A percentile compares a stretch with the other conserved stretches of the same genome.
Evolutionary conservation across 2,797 vertebrate genomes (phyloP).

Genomic region (Hyperoplus immaculatus): DNA sequence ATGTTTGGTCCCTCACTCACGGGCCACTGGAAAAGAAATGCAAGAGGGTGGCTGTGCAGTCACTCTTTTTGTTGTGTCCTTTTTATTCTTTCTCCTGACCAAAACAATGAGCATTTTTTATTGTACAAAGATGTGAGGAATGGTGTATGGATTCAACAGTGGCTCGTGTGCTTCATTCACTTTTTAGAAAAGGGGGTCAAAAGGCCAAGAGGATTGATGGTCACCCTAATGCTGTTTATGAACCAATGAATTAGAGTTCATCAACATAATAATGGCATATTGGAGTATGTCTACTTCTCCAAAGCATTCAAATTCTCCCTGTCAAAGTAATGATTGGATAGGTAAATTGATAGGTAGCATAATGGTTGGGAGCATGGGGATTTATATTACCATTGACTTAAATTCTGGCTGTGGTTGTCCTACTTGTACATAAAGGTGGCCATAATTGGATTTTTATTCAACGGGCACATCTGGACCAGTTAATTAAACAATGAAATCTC

Average conservation of each 20-base stretch:
- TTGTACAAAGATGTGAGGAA: slow-evolving; percentile 6
- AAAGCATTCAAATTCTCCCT: slow-evolving; percentile 6
- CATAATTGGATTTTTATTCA: slow-evolving; percentile 56
- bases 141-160: slow-evolving; percentile 20
- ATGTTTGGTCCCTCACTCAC: slow-evolving; percentile 32
- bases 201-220: slow-evolving; percentile 33
- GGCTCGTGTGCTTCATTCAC: not conserved
- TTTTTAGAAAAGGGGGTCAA: slow-evolving; percentile 21
- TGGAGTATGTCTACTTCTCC: slow-evolving; percentile 36
- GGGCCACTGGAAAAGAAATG: slow-evolving; percentile 24
- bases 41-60: slow-evolving; percentile 26
- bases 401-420: slow-evolving; percentile 20
- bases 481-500: slow-evolving; percentile 59
- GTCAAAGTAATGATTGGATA: slow-evolving; percentile 40
- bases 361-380: slow-evolving; percentile 20
- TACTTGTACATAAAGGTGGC: slow-evolving; percentile 24
- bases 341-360: slow-evolving; percentile 41
- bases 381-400: slow-evolving; percentile 33
- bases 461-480: slow-evolving; percentile 37
- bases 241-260: slow-evolving; percentile 32
- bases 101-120: slow-evolving; percentile 26
- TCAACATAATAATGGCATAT: slow-evolving; percentile 33
- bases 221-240: slow-evolving; percentile 17
- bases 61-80: not conserved
- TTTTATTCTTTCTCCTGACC: not conserved